Base-by-base conservation (phyloP, 1,140 invertebrate species). In the Ips typographus region DNA sequence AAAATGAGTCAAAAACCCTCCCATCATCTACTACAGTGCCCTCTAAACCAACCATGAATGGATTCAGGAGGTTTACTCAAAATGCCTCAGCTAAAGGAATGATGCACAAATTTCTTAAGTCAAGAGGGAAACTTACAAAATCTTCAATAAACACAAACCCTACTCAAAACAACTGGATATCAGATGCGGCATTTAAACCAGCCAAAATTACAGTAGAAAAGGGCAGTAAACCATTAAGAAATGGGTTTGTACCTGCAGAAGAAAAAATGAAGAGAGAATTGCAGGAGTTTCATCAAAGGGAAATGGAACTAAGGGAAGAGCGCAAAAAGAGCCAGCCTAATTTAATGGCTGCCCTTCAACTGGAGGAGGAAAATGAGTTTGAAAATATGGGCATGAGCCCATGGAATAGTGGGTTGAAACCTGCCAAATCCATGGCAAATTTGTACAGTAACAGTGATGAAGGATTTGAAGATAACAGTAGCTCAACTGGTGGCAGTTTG, bases 41-140 rank as follows among this genome's bases (percentile, higher is more conserved):
- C 40, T 8, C 1, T 41, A 7, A 22, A 6, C 39, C 8, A 8
- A 36, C 57, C 43, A 8, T 8, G 42, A 73, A 72, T 65, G 72
- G 71, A 3, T 65, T 72, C 37, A 65, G 65, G 55, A 69, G 68
- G 38, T 77, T 77, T 51, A 72, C 69, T 8, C 78, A 74, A 41
- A 78, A 80, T 43, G 51, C 71, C 6, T 68, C 71, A 5, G 22
- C 39, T 37, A 79, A 76, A 72, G 79, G 79, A 47, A 75, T 80
- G 1, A 80, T 80, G 79, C 77, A 80, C 40, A 79, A 78, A 60
- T 80, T 80, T 63, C 63, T 80, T 37, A 80, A 80, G 73, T 74
- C 72, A 8, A 63, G 78, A 60, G 79, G 79, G 5, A 78, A 76
- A 75, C 3, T 78, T 8, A 67, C 43, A 40, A 62, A 68, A 41